Evolutionary conservation across 2,888 invertebrate species (phyloP), one percentile per base, ranked within the genome.

Genomic region (Plebejus anna): DNA sequence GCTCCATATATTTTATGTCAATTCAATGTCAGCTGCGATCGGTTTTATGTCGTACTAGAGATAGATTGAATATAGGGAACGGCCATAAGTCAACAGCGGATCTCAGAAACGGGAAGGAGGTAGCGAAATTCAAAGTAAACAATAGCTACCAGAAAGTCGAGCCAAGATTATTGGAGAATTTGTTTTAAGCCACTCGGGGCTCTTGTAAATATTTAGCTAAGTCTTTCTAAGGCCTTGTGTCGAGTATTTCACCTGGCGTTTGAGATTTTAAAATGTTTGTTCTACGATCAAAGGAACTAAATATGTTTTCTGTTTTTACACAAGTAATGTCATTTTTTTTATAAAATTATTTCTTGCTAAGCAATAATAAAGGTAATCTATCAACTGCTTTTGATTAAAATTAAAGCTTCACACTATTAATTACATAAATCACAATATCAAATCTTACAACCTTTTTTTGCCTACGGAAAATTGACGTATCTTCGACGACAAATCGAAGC

Each of bases 111-210:
- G 82, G 85, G 86, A 84, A 86, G 86, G 86, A 84, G 87, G 88
- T 89, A 89, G 89, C 89, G 81, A 89, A 90, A 90, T 90, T 90
- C 87, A 86, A 84, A 85, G 89, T 88, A 92, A 92, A 91, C 89
- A 92, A 86, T 88, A 85, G 87, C 84, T 88, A 85, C 85, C 84
- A 88, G 87, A 88, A 89, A 90, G 88, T 87, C 87, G 85, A 86
- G 87, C 86, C 87, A 88, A 89, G 89, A 92, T 91, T 91, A 92
- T 90, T 87, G 88, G 87, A 89, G 91, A 93, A 93, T 94, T 94
- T 93, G 92, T 93, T 92, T 91, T 90, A 91, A 93, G 90, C 88
- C 90, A 92, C 91, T 94, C 87, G 88, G 90, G 88, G 86, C 86
- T 83, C 85, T 89, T 88, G 90, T 91, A 90, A 94, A 94, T 93